These are phyloP conservation scores for Phocides pigmalion DNA, from an alignment of 1,140 invertebrate genomes.

Conservation along the genomic window DNA sequence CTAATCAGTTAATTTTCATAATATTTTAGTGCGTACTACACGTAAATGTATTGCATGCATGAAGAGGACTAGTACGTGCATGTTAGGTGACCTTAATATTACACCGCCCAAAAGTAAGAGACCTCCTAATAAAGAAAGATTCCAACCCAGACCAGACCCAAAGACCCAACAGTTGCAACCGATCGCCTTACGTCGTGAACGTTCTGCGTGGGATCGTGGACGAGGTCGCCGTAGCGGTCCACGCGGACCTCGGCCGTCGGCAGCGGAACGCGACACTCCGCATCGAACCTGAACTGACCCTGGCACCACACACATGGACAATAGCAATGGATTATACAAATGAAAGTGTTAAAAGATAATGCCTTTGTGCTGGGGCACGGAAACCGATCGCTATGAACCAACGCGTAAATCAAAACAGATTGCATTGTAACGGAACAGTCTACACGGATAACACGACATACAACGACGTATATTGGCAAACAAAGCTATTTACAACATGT, in stretches of 20 bases:
- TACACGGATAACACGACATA: slow-evolving; percentile 3
- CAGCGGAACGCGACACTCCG: slow-evolving; percentile 87
- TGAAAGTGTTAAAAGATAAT: slow-evolving; percentile 40
- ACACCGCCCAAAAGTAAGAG: neutral
- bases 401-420: slow-evolving; percentile 18
- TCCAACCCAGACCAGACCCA: slow-evolving; percentile 18
- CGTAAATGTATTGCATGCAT: slow-evolving; percentile 9
- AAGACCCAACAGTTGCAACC: slow-evolving; percentile 7
- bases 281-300: slow-evolving; percentile 93
- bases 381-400: slow-evolving; percentile 18
- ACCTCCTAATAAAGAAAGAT: neutral
- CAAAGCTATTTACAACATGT: slow-evolving; percentile 15
- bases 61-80: neutral
- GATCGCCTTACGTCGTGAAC: slow-evolving; percentile 72
- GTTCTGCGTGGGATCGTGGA: slow-evolving; percentile 77
- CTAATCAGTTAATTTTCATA: slow-evolving; percentile 41
- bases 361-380: slow-evolving; percentile 38
- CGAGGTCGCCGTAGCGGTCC: slow-evolving; percentile 77
- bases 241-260: slow-evolving; percentile 86
- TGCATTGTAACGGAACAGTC: slow-evolving; percentile 27
- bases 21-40: neutral
- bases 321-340: slow-evolving; percentile 37
- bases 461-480: slow-evolving; percentile 4
- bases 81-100: neutral
- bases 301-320: slow-evolving; percentile 75